phyloP scores from a whole-genome alignment of 2,797 vertebrate species.

The Ceyx erithaca region DNA sequence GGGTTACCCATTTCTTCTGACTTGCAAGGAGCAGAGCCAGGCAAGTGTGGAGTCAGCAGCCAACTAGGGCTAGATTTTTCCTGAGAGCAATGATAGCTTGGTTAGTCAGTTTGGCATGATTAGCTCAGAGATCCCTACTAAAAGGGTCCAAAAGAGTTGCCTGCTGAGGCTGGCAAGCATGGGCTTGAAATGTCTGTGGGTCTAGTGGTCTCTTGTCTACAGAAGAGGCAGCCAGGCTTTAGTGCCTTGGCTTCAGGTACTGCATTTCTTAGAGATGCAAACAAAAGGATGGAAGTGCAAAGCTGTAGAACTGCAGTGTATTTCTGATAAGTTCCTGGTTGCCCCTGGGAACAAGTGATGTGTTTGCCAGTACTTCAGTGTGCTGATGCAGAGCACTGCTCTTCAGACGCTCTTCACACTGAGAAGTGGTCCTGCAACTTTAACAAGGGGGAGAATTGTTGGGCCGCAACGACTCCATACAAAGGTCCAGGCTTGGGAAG shows the following conservation, averaged over 20 bases:
- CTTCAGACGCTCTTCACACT: not conserved
- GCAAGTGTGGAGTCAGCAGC: not conserved
- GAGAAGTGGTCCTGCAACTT: not conserved
- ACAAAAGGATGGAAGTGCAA: not conserved
- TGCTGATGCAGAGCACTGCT: not conserved
- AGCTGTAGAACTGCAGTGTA: not conserved
- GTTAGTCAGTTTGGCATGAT: not conserved
- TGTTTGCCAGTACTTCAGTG: not conserved
- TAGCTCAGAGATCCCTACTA: not conserved
- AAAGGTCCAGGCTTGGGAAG: no score
- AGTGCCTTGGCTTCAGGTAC: not conserved
- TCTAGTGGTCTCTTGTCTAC: not conserved
- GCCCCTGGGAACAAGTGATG: not conserved
- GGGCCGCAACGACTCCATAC: no score
- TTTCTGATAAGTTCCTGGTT: not conserved
- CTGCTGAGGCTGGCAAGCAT: not conserved
- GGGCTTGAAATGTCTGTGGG: not conserved
- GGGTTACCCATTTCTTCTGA: not conserved
- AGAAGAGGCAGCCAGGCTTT: not conserved
- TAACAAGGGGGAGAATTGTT: not conserved
- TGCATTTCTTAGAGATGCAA: not conserved
- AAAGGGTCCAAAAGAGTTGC: not conserved
- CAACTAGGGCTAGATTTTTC: not conserved
- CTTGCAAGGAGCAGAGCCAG: not conserved
- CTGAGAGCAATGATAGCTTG: not conserved